A percentile compares a stretch with the other conserved stretches of the same genome.
Evolutionary conservation across 1,140 invertebrate genomes (phyloP).

Genomic region (Trachymyrmex septentrionalis): DNA sequence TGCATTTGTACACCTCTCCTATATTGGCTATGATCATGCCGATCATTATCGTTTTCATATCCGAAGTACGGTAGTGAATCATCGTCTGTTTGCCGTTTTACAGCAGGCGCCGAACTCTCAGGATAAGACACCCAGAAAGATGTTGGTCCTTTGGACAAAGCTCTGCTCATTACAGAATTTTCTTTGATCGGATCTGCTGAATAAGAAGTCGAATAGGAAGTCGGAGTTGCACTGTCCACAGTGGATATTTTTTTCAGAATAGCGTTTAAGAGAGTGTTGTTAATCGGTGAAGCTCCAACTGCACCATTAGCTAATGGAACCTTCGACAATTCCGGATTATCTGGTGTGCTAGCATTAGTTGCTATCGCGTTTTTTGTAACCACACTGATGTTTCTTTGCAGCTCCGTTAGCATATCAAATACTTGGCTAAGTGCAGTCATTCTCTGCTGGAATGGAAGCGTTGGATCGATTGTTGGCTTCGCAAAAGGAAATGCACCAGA

Average conservation of each 20-base stretch:
- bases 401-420: constrained; percentile 82
- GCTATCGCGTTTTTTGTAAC: constrained; percentile 77
- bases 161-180: constrained; percentile 58
- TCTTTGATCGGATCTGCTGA: constrained; percentile 13
- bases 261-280: constrained; percentile 79
- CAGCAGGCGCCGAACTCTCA: constrained; percentile 34
- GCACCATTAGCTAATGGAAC: background rate
- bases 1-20: constrained; percentile 81
- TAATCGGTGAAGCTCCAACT: constrained; percentile 48
- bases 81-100: constrained; percentile 75
- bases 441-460: constrained; percentile 81
- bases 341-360: constrained; percentile 46
- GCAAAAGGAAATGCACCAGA: constrained; percentile 73
- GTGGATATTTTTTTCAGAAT: constrained; percentile 77
- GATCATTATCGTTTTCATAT: constrained; percentile 49
- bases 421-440: constrained; percentile 82
- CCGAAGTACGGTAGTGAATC: constrained; percentile 45
- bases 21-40: constrained; percentile 53
- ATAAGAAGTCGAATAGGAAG: constrained; percentile 47
- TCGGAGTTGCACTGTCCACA: constrained; percentile 16
- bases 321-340: background rate
- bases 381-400: constrained; percentile 82
- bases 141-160: constrained; percentile 61
- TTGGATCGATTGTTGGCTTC: constrained; percentile 76
- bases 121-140: constrained; percentile 80